phyloP scores from a whole-genome alignment of 2,888 invertebrate species.

The Drosophila prostipennis region DNA sequence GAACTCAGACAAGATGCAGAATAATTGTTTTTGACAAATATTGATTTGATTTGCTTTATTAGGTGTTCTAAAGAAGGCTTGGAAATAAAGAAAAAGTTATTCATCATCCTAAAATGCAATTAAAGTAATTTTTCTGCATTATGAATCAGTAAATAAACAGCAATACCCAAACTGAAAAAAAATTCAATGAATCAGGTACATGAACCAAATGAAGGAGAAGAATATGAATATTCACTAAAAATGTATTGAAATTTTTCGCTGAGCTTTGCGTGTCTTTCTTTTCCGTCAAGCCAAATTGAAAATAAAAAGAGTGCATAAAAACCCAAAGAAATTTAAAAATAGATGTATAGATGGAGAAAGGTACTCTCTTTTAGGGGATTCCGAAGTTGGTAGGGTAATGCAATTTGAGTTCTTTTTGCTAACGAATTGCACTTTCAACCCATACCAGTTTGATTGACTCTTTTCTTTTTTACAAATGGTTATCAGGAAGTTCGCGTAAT shows the following conservation, averaged over 20 bases:
- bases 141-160: neutral
- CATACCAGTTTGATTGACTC: neutral
- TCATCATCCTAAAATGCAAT: no score
- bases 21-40: constrained; percentile 5
- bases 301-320: neutral
- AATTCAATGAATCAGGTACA: neutral
- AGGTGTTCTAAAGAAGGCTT: no score
- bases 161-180: neutral
- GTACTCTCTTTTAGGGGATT: constrained; percentile 1
- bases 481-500: neutral
- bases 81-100: no score
- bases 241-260: constrained; percentile 21
- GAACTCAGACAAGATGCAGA: neutral
- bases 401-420: neutral
- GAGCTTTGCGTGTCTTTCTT: neutral
- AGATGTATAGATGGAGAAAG: neutral
- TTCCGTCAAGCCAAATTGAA: neutral
- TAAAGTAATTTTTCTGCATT: no score
- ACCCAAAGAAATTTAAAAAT: constrained; percentile 3
- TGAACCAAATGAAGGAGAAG: neutral
- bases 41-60: neutral
- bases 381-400: constrained; percentile 7
- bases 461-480: neutral
- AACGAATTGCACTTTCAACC: neutral
- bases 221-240: constrained; percentile 12